These are phyloP conservation scores for Muschampia plurimacula DNA, from an alignment of 2,888 invertebrate genomes.

Conservation along the genomic window DNA sequence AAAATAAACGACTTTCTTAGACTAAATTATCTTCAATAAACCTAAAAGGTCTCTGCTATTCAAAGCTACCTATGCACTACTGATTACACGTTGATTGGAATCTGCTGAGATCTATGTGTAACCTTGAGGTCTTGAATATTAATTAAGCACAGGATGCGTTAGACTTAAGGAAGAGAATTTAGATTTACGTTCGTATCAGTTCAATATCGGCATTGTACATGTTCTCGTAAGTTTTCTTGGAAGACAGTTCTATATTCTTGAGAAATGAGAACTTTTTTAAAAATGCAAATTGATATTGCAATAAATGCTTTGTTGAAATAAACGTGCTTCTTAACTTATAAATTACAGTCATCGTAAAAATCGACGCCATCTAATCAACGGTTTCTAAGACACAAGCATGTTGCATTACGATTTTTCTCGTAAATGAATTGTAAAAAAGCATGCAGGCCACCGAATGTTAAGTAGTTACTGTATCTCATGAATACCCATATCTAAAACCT, in stretches of 20 bases:
- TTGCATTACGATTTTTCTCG: too few species aligned
- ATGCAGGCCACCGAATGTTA: too few species aligned
- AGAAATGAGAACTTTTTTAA: neutral
- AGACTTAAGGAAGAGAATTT: neutral
- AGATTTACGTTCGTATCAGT: neutral
- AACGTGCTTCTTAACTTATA: too few species aligned
- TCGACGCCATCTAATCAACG: too few species aligned
- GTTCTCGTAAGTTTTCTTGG: neutral
- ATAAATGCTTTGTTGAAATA: too few species aligned
- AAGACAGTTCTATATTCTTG: neutral
- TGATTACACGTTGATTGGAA: slow-evolving; percentile 1
- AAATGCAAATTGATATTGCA: too few species aligned
- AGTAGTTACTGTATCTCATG: too few species aligned
- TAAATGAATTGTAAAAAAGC: too few species aligned
- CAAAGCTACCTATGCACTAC: neutral
- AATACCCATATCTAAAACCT: too few species aligned
- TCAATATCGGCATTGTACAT: neutral
- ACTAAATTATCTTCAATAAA: neutral
- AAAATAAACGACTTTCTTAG: neutral
- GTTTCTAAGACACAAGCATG: too few species aligned
- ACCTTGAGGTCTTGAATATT: slow-evolving; percentile 1
- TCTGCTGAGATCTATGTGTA: slow-evolving; percentile 2
- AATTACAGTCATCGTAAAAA: too few species aligned
- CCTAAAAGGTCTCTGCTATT: neutral
- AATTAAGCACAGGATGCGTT: neutral